Evolutionary conservation across 1,140 invertebrate species (phyloP).

Genomic region (Leptinotarsa defecta): DNA sequence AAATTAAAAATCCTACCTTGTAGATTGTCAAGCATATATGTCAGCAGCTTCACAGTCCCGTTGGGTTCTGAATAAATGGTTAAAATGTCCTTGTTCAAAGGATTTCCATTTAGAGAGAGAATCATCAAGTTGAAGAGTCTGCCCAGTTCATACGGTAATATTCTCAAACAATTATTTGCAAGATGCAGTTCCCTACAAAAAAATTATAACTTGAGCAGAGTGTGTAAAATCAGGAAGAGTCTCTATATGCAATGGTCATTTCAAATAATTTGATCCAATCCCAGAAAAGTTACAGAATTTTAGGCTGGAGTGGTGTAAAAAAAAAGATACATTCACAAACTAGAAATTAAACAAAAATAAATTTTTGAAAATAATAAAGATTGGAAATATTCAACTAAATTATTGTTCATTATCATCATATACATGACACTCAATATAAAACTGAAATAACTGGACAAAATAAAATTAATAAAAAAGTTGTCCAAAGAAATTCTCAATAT

Average conservation of each 20-base stretch:
- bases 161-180: slow-evolving; percentile 90
- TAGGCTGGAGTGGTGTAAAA: too few species aligned
- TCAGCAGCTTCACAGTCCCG: slow-evolving; percentile 91
- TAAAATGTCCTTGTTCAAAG: slow-evolving; percentile 89
- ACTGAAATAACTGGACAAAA: too few species aligned
- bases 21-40: slow-evolving; percentile 92
- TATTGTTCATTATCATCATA: too few species aligned
- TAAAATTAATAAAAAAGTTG: too few species aligned
- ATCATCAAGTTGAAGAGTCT: slow-evolving; percentile 95
- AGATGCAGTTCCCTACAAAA: slow-evolving; percentile 86
- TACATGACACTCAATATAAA: too few species aligned
- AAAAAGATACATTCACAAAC: too few species aligned
- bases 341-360: too few species aligned
- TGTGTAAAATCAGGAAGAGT: background rate
- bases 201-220: slow-evolving; percentile 8
- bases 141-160: slow-evolving; percentile 95
- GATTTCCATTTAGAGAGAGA: slow-evolving; percentile 90
- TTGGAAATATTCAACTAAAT: too few species aligned
- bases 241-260: background rate
- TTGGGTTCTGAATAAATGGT: slow-evolving; percentile 90
- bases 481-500: too few species aligned
- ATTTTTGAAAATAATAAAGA: too few species aligned
- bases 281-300: too few species aligned
- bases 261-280: too few species aligned
- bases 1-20: slow-evolving; percentile 70